Percentiles rank a stretch among this genome's conserved stretches.
Conservation (phyloP, 2,797 vertebrate genomes). For the Channa striata region DNA sequence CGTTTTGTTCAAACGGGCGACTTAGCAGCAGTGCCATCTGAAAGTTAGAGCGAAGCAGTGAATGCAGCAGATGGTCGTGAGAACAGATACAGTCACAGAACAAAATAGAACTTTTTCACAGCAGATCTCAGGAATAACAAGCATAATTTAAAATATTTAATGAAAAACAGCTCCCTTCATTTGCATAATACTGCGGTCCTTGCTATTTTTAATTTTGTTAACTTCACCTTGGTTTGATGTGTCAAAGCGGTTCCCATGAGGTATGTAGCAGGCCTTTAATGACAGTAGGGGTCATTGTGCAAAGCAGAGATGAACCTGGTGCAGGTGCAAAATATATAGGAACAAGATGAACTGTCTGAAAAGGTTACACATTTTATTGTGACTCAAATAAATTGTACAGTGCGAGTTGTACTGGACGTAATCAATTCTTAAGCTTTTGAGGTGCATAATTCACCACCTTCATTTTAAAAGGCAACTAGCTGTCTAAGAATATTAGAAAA, state of each 20-base stretch:
- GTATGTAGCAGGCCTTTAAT: neutral
- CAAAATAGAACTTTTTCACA: neutral
- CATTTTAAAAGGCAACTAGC: slow-evolving; percentile 1
- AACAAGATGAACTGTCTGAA: no score
- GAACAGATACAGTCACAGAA: neutral
- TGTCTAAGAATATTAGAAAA: slow-evolving; percentile 12
- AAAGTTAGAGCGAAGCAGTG: neutral
- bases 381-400: no score
- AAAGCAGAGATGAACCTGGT: no score
- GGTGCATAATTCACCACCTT: no score
- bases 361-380: no score
- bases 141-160: neutral
- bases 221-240: neutral
- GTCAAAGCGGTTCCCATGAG: neutral
- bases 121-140: neutral
- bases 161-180: neutral
- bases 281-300: neutral
- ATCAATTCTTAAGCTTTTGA: no score
- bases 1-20: neutral
- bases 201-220: no score
- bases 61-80: slow-evolving; percentile 4
- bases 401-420: no score
- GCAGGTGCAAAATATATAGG: no score
- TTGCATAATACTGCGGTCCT: neutral
- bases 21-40: neutral